Evolutionary conservation across 1,140 invertebrate species (phyloP).

Genomic region (Meteorus sp.): DNA sequence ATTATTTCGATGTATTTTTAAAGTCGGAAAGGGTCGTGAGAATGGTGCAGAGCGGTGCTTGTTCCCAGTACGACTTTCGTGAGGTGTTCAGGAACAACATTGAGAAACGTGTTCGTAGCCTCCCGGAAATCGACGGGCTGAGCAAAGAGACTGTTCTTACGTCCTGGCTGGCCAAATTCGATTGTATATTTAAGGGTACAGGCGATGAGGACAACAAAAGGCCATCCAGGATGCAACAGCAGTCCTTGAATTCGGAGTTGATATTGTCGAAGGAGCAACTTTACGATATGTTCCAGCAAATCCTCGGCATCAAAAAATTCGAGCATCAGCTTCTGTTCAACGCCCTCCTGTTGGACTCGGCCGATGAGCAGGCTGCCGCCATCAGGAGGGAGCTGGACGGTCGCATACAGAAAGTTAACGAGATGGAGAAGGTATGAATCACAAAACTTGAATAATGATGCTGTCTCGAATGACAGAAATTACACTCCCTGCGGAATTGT

Average conservation of each 20-base stretch:
- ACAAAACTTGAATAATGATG: slow-evolving; percentile 1
- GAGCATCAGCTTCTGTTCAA: slow-evolving; percentile 99
- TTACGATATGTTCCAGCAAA: slow-evolving; percentile 99
- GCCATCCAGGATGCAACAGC: slow-evolving; percentile 82
- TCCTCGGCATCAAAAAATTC: slow-evolving; percentile 98
- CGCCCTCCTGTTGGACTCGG: slow-evolving; percentile 96
- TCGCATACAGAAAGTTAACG: slow-evolving; percentile 91
- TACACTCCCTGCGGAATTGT: slow-evolving; percentile 34
- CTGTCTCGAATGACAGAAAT: slow-evolving; percentile 3
- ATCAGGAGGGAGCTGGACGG: slow-evolving; percentile 98
- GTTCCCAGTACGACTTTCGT: slow-evolving; percentile 96
- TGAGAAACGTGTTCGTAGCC: slow-evolving; percentile 92
- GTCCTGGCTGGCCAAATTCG: slow-evolving; percentile 99
- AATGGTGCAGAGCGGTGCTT: slow-evolving; percentile 96
- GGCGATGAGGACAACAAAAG: slow-evolving; percentile 87
- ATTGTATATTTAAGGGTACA: slow-evolving; percentile 95
- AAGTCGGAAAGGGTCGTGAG: slow-evolving; percentile 93
- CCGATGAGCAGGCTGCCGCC: slow-evolving; percentile 98
- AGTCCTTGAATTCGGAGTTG: slow-evolving; percentile 86
- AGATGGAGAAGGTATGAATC: slow-evolving; percentile 88
- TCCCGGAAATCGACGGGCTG: slow-evolving; percentile 98
- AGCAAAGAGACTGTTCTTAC: slow-evolving; percentile 99
- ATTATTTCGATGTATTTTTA: slow-evolving; percentile 96
- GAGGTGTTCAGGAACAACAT: slow-evolving; percentile 98
- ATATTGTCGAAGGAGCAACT: slow-evolving; percentile 96